Evolutionary conservation across 2,113 vertebrate species (phyloP), one percentile per base, ranked within the genome.

Genomic region (Anhinga rufa): DNA sequence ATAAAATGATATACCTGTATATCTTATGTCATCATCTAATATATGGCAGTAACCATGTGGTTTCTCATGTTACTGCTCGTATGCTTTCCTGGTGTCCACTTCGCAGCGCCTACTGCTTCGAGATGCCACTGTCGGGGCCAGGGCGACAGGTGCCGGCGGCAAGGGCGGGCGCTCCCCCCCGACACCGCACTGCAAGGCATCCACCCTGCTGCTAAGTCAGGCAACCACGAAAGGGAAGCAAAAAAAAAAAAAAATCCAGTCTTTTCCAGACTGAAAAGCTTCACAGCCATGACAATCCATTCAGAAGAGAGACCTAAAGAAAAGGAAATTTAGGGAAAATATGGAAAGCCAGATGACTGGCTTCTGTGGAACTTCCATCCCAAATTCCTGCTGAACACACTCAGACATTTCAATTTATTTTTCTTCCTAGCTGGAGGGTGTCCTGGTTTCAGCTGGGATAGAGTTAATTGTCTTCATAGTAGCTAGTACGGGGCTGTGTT

Each of bases 1-100:
- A 70, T 48, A 46, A 92, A 85, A 76, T 2, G 0, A 55, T 31
- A 66, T 2, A 70, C 18, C n/a, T 22, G 22, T 7, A 0, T 14
- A 46, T 51, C 51, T 44, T 21, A 4, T 6, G 34, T 22, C 64
- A 75, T 6, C 51, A 52, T 15, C 62, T 44, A n/a, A 54, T 7
- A 42, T 1, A 16, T 2, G 7, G 61, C 52, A 82, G 48, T 3
- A 38, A 46, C 68, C 26, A 9, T 3, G 15, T 3, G 7, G 29
- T 40, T 88, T 48, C 89, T 80, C 82, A 15, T 0, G 18, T 57
- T 25, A 65, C 34, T 4, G 54, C 17, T 69, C 44, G 80, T 17
- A 48, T 6, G 60, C 60, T 69, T 71, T 36, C 60, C 62, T 44
- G 57, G 28, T 52, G 24, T 24, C 34, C 26, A 29, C 40, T 17